Conservation (phyloP, 1,140 invertebrate species). For the Sesamia nonagrioides region DNA sequence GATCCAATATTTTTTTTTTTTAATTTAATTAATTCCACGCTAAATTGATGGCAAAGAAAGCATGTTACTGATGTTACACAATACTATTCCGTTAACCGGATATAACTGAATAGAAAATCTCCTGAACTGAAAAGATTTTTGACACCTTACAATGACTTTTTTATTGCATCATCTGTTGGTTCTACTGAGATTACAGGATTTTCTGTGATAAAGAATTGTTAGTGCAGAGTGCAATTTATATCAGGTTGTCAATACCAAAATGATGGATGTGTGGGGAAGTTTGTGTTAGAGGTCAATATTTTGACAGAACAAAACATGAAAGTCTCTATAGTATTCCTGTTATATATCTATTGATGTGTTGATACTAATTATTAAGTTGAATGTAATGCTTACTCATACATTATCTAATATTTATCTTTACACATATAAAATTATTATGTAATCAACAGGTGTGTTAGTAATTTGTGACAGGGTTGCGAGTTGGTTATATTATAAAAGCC, state of each 20-base stretch:
- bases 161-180: constrained; percentile 16
- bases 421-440: too few species aligned
- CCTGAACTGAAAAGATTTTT: neutral
- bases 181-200: neutral
- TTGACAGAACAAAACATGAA: too few species aligned
- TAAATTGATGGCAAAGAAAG: neutral
- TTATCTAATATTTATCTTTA: too few species aligned
- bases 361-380: too few species aligned
- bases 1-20: too few species aligned
- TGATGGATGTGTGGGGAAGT: neutral
- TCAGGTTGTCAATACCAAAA: neutral
- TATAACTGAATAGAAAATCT: neutral
- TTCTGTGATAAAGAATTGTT: constrained; percentile 4
- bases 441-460: too few species aligned
- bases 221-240: neutral
- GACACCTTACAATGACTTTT: neutral
- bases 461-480: too few species aligned
- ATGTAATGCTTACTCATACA: too few species aligned
- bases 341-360: too few species aligned
- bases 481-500: too few species aligned
- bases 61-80: neutral
- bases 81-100: neutral
- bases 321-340: too few species aligned
- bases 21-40: neutral
- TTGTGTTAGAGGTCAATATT: too few species aligned